A percentile compares a stretch with the other conserved stretches of the same genome.
These are phyloP conservation scores for Orientallactaga bullata DNA, from an alignment of 2,113 vertebrate genomes.

Conservation along the genomic window DNA sequence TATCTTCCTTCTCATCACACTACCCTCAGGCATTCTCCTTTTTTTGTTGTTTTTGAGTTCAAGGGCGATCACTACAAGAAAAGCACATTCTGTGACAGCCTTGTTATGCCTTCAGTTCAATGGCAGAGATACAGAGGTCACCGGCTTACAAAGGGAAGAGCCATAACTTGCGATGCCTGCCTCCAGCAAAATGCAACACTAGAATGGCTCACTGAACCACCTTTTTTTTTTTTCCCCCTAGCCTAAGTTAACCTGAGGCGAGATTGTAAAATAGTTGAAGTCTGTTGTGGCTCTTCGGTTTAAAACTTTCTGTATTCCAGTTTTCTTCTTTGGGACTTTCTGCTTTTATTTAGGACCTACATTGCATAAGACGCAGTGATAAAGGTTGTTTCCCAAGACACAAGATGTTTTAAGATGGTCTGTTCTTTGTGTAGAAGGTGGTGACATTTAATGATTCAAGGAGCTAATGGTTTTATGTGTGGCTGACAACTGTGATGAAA, in stretches of 20 bases:
- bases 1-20: not conserved
- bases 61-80: not conserved
- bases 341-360: not conserved
- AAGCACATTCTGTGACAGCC: not conserved
- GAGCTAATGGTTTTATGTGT: not conserved
- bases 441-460: not conserved
- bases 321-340: not conserved
- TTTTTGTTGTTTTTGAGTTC: slow-evolving; percentile 19
- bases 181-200: not conserved
- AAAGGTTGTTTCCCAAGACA: not conserved
- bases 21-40: slow-evolving; percentile 25
- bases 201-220: not conserved
- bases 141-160: slow-evolving; percentile 33
- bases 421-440: not conserved
- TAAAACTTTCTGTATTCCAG: not conserved
- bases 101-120: slow-evolving; percentile 48
- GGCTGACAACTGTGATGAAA: not conserved
- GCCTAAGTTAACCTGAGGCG: slow-evolving; percentile 32
- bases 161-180: not conserved
- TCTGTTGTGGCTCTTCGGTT: slow-evolving; percentile 10
- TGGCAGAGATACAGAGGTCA: slow-evolving; percentile 31
- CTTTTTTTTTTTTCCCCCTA: not conserved
- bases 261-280: slow-evolving; percentile 23
- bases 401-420: not conserved
- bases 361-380: not conserved